These are phyloP conservation scores for Notechis scutatus DNA, from an alignment of 2,113 vertebrate species.

Conservation along the genomic window DNA sequence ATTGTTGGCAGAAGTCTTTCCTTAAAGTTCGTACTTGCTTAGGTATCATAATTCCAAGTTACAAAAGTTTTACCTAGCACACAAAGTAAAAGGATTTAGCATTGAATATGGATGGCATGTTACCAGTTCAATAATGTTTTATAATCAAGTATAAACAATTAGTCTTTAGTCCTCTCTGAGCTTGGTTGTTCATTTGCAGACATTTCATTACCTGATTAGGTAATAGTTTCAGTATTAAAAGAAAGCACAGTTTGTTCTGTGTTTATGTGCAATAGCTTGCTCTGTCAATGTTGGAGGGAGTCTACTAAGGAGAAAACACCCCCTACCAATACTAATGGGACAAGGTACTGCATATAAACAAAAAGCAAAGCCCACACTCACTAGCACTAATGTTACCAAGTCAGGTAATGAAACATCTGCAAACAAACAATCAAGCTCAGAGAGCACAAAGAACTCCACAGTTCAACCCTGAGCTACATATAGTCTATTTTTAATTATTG, in stretches of 20 bases:
- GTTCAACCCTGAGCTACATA: not conserved
- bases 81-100: not conserved
- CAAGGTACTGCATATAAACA: not conserved
- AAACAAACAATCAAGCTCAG: not conserved
- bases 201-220: not conserved
- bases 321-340: not conserved
- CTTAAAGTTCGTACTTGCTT: not conserved
- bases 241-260: not conserved
- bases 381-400: not conserved
- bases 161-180: not conserved
- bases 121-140: not conserved
- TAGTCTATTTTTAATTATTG: not conserved
- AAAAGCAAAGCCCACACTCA: not conserved
- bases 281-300: not conserved
- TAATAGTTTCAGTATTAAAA: not conserved
- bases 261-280: not conserved
- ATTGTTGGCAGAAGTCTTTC: not conserved
- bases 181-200: not conserved
- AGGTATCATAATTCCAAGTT: not conserved
- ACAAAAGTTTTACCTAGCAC: not conserved
- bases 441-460: not conserved
- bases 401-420: not conserved
- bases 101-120: not conserved
- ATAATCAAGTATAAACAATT: not conserved
- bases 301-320: not conserved